These are phyloP conservation scores for Strix aluco DNA, from an alignment of 2,113 vertebrate species.

Conservation along the genomic window DNA sequence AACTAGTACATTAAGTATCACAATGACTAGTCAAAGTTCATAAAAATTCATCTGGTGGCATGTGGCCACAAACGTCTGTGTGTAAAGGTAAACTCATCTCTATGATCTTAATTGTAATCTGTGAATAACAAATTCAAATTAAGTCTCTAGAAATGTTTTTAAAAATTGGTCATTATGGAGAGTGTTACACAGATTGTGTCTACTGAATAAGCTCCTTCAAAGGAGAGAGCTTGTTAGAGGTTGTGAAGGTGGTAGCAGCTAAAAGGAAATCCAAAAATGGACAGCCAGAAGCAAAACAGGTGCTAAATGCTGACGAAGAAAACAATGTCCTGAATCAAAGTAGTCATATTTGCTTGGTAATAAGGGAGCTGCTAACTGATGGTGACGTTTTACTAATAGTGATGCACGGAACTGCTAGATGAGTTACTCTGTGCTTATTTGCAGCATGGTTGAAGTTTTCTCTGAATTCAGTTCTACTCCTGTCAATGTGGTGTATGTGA, in stretches of 20 bases:
- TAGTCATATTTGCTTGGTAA: neutral
- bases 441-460: neutral
- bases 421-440: neutral
- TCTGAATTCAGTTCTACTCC: neutral
- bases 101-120: neutral
- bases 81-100: neutral
- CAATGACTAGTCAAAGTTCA: neutral
- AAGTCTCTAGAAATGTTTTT: neutral
- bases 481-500: neutral
- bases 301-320: neutral
- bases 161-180: neutral
- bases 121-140: neutral
- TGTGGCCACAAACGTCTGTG: neutral
- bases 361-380: neutral
- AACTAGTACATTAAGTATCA: neutral
- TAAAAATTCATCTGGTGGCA: neutral
- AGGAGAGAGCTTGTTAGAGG: neutral
- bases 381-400: neutral
- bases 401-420: neutral
- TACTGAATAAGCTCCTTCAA: neutral
- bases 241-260: neutral
- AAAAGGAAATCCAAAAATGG: neutral
- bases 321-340: neutral
- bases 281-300: neutral
- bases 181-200: neutral